These are phyloP conservation scores for Zosterops lateralis DNA, from an alignment of 2,113 vertebrate genomes.

Conservation along the genomic window DNA sequence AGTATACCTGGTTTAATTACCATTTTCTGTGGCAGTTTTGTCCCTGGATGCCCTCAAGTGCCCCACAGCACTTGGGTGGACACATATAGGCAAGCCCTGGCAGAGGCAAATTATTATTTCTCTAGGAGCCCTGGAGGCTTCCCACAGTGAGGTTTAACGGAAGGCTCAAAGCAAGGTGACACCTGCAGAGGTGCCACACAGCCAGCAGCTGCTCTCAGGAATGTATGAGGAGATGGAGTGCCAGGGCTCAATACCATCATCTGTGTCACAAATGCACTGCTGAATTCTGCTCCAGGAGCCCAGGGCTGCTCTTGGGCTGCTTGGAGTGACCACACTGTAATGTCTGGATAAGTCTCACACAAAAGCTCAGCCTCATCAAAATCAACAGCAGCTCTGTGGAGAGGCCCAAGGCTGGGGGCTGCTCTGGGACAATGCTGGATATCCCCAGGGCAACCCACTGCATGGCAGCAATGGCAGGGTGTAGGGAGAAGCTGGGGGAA, in stretches of 20 bases:
- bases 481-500: background rate
- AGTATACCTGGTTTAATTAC: background rate
- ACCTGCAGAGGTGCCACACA: background rate
- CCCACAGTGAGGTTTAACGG: background rate
- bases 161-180: background rate
- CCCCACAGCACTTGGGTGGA: background rate
- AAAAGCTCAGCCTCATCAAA: background rate
- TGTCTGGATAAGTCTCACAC: background rate
- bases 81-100: background rate
- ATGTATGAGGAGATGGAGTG: accelerated
- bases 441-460: background rate
- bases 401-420: background rate
- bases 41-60: background rate
- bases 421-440: background rate
- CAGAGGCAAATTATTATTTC: background rate
- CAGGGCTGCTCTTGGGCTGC: background rate
- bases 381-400: background rate
- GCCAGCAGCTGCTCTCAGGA: background rate
- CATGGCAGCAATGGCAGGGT: background rate
- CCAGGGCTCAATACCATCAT: background rate
- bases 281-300: background rate
- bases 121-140: background rate
- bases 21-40: background rate
- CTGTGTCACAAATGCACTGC: background rate
- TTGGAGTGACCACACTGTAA: accelerated